A percentile compares a stretch with the other conserved stretches of the same genome.
Conservation (phyloP, 1,140 invertebrate species). For the Nasonia giraulti region DNA sequence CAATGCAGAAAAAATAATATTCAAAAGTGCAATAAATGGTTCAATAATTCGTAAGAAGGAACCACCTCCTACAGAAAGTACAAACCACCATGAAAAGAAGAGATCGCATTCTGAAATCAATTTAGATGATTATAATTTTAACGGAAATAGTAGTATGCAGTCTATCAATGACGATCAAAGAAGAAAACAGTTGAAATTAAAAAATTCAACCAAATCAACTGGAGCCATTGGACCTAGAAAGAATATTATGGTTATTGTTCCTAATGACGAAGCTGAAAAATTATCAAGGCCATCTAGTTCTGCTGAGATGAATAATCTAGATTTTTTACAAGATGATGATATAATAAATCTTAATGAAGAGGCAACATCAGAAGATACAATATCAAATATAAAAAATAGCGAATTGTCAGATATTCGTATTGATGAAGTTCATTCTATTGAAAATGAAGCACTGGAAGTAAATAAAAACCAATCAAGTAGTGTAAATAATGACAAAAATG, state of each 20-base stretch:
- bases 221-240: neutral
- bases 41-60: constrained; percentile 12
- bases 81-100: neutral
- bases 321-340: constrained; percentile 22
- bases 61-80: neutral
- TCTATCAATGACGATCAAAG: neutral
- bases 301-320: neutral
- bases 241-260: constrained; percentile 52
- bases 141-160: neutral
- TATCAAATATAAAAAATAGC: neutral
- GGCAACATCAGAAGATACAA: neutral
- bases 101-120: neutral
- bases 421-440: neutral
- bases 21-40: constrained; percentile 20
- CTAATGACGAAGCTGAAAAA: constrained; percentile 18
- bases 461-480: neutral
- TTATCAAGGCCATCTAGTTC: neutral
- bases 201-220: neutral
- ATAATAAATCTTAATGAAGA: constrained; percentile 37
- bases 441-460: neutral
- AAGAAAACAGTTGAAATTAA: neutral
- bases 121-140: neutral
- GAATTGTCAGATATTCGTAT: neutral
- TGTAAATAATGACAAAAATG: neutral
- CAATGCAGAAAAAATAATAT: constrained; percentile 14